phyloP scores from a whole-genome alignment of 2,797 vertebrate genomes.

The Sylvia borin region DNA sequence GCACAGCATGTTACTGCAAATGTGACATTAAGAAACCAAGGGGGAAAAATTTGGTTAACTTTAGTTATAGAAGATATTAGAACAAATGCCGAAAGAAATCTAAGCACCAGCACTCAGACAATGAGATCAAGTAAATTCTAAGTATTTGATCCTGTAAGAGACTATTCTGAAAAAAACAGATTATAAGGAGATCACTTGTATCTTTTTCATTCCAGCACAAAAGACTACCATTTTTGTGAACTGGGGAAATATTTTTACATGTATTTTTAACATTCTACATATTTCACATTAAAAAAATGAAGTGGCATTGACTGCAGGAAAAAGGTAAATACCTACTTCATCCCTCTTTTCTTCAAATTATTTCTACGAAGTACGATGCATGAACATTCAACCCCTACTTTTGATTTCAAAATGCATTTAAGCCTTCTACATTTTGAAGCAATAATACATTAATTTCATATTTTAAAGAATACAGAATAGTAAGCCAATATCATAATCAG shows the following conservation, averaged over 20 bases:
- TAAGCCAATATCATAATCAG: background rate
- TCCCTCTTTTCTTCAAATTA: background rate
- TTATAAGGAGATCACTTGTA: background rate
- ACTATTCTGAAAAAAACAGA: background rate
- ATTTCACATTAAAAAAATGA: background rate
- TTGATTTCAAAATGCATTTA: background rate
- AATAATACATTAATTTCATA: background rate
- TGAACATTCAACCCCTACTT: background rate
- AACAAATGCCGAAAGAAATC: conserved; percentile 2
- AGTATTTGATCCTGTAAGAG: background rate
- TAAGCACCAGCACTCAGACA: background rate
- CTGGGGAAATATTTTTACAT: background rate
- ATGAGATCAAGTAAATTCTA: background rate
- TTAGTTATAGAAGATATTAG: background rate
- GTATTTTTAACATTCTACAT: background rate
- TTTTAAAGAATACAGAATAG: background rate
- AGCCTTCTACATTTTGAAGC: background rate
- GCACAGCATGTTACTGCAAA: conserved; percentile 43
- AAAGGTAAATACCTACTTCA: background rate
- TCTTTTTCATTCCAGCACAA: background rate
- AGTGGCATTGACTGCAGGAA: background rate
- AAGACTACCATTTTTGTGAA: background rate
- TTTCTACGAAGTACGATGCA: background rate
- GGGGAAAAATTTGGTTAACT: background rate
- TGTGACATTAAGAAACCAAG: conserved; percentile 17